Conservation (phyloP, 2,797 vertebrate genomes). For the Pseudochaenichthys georgianus region DNA sequence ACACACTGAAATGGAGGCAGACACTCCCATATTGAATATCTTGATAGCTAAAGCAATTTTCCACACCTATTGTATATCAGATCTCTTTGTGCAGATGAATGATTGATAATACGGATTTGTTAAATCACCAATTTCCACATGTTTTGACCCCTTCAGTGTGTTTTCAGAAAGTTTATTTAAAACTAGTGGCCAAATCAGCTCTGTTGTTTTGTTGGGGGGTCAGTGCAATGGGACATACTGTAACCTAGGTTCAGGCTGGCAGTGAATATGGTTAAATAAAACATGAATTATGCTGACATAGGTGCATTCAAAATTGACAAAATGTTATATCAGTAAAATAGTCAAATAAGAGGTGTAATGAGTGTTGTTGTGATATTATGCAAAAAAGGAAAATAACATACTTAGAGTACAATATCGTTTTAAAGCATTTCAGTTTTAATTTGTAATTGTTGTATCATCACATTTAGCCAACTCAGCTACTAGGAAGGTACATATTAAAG, state of each 20-base stretch:
- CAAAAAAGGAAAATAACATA: not conserved
- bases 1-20: slow-evolving; percentile 42
- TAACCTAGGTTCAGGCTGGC: not conserved
- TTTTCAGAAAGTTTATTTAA: slow-evolving; percentile 4
- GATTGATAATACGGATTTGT: slow-evolving; percentile 16
- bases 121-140: slow-evolving; percentile 4
- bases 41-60: slow-evolving; percentile 40
- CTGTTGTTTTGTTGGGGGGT: not conserved
- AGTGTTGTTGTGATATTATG: no score
- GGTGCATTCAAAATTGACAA: not conserved
- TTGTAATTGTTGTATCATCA: no score
- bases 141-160: not conserved
- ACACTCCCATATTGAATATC: slow-evolving; percentile 31
- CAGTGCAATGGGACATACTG: not conserved
- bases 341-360: no score
- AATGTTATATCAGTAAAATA: not conserved
- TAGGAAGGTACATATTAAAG: no score
- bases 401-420: not conserved
- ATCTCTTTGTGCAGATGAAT: slow-evolving; percentile 16
- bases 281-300: not conserved
- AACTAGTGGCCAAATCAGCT: not conserved
- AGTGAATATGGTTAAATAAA: slow-evolving; percentile 1
- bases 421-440: no score
- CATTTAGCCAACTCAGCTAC: no score
- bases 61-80: slow-evolving; percentile 21